Base-by-base conservation (phyloP, 2,888 invertebrate genomes). In the Agonopterix alstromeriana region DNA sequence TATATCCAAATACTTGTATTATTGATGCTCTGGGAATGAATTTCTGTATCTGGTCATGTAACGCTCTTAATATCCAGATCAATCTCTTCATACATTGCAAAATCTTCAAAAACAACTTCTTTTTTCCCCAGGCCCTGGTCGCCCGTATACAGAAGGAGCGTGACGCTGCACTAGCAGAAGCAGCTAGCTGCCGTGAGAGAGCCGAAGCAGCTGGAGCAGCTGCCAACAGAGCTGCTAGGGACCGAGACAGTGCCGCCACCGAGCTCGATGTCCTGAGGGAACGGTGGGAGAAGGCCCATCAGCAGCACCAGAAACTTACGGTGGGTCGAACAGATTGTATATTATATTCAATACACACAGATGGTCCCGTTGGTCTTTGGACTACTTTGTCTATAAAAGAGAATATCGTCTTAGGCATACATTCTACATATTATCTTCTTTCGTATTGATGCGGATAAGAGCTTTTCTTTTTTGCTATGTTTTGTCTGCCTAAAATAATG, bases 231-330 rank as follows among this genome's bases (percentile, higher is more conserved):
- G 93, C 94, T 35, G 95, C 95, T 53, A 91, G 97, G 35, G 97
- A 97, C 64, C 91, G 94, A 58, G 96, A 97, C 69, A 95, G 94
- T 55, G 91, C 95, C 52, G 93, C 94, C 61, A 94, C 95, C 0
- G 97, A 97, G 82, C 86, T 96, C 56, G 97, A 97, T 49, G 92
- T 97, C 43, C 90, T 96, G 8, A 93, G 97, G 70, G 97, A 97
- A 61, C 87, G 96, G 72, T 94, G 96, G 92, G 97, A 97, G 73
- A 97, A 97, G 73, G 92, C 94, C 10, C 95, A 96, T 73, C 91
- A 92, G 63, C 91, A 93, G 63, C 95, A 96, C 62, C 95, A 96
- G 80, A 96, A 96, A 80, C 82, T 95, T 43, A 94, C 95, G 84
- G 94, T 94, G 73, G 77, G 61, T 46, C 27, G 7, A 27, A 1